A percentile compares a stretch with the other conserved stretches of the same genome.
phyloP scores from a whole-genome alignment of 53 echinoderm and acorn worm species.

The Mesocentrotus franciscanus region DNA sequence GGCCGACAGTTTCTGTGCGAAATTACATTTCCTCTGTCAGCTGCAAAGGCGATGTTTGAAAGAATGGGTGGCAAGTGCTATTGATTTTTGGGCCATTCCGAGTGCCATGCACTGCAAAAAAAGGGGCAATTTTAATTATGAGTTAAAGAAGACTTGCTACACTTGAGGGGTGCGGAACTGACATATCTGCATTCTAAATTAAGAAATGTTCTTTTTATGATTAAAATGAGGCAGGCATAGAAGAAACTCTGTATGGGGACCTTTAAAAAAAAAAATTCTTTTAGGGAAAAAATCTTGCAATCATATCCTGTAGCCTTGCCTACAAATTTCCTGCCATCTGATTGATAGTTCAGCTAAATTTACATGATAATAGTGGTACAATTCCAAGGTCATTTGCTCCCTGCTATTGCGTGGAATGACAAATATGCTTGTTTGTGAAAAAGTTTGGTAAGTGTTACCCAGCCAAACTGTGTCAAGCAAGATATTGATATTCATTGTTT shows the following conservation, averaged over 20 bases:
- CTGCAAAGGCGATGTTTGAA: constrained; percentile 45
- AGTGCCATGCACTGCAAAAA: constrained; percentile 11
- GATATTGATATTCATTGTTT: background rate
- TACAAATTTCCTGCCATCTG: background rate
- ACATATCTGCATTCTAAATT: background rate
- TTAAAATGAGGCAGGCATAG: background rate
- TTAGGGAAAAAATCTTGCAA: background rate
- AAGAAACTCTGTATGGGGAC: background rate
- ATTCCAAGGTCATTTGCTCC: background rate
- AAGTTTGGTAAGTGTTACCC: background rate
- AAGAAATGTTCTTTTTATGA: background rate
- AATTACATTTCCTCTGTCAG: constrained; percentile 56
- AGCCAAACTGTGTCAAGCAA: background rate
- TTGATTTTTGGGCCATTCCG: constrained; percentile 31
- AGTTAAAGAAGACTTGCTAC: constrained; percentile 37
- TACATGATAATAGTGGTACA: constrained; percentile 2
- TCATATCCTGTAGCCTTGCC: constrained; percentile 13
- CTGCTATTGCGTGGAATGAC: background rate
- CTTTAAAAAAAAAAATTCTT: too few relatives aligned
- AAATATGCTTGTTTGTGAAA: background rate
- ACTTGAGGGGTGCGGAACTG: background rate
- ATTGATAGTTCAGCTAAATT: background rate
- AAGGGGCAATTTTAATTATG: constrained; percentile 40
- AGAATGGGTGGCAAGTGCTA: constrained; percentile 56
- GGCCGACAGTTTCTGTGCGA: constrained; percentile 16